These are phyloP conservation scores for Drosophila anomalipes DNA, from an alignment of 2,888 invertebrate genomes.

Conservation along the genomic window DNA sequence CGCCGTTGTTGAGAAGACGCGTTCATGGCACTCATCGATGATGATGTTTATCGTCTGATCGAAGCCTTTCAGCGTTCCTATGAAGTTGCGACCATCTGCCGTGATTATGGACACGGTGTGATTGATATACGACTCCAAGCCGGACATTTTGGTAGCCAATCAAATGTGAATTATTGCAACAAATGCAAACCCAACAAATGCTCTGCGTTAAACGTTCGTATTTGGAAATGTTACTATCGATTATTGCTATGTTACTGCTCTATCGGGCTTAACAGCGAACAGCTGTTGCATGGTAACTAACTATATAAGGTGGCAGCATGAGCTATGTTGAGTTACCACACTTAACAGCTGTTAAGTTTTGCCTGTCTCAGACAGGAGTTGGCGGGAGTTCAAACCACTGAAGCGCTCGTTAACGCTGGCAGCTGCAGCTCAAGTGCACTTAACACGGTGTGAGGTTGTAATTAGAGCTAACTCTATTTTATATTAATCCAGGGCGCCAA, in stretches of 20 bases:
- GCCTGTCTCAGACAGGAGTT: background rate
- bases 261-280: background rate
- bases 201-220: conserved; percentile 17
- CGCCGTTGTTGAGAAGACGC: conserved; percentile 96
- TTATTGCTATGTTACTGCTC: background rate
- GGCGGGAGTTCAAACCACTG: background rate
- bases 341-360: background rate
- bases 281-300: background rate
- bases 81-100: conserved; percentile 97
- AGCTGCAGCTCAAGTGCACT: background rate
- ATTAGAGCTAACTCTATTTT: background rate
- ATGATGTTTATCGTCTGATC: conserved; percentile 99
- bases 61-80: conserved; percentile 98
- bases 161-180: background rate
- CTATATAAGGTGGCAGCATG: background rate
- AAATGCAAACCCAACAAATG: conserved; percentile 19
- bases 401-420: background rate
- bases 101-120: conserved; percentile 98
- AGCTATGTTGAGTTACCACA: background rate
- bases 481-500: background rate
- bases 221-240: background rate
- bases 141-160: conserved; percentile 85
- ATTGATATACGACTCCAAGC: conserved; percentile 94
- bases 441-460: background rate
- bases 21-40: conserved; percentile 98